Conservation (phyloP, 2,888 invertebrate species). For the Leucophenga montana region DNA sequence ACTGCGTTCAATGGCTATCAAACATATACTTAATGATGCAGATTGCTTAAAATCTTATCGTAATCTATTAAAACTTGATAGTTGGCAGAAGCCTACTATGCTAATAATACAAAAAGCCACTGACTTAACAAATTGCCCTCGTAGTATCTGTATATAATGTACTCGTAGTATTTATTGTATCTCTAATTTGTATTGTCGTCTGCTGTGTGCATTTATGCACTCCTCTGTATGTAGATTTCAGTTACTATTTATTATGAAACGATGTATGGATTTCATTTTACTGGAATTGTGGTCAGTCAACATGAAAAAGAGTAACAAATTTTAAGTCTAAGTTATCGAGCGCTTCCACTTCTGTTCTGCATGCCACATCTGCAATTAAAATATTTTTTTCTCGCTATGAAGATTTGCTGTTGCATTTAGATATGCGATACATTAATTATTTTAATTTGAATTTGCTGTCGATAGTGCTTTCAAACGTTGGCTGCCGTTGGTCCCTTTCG, state of each 20-base stretch:
- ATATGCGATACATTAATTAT: conserved; percentile 67
- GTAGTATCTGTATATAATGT: conserved; percentile 22
- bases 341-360: background rate
- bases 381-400: conserved; percentile 47
- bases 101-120: too few species aligned
- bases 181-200: conserved; percentile 1
- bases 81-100: too few species aligned
- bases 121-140: too few species aligned
- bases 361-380: conserved; percentile 55
- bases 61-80: too few species aligned
- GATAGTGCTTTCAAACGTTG: background rate
- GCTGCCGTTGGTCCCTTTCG: background rate
- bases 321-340: background rate
- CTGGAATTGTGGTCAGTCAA: background rate
- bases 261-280: background rate
- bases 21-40: too few species aligned
- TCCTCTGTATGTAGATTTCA: background rate
- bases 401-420: conserved; percentile 34
- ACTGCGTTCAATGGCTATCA: too few species aligned
- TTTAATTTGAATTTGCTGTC: conserved; percentile 26
- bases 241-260: conserved; percentile 10
- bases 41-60: too few species aligned
- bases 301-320: too few species aligned
- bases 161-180: too few species aligned
- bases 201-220: background rate